Conservation (phyloP, 2,888 invertebrate genomes). For the Ectemnius cavifrons region DNA sequence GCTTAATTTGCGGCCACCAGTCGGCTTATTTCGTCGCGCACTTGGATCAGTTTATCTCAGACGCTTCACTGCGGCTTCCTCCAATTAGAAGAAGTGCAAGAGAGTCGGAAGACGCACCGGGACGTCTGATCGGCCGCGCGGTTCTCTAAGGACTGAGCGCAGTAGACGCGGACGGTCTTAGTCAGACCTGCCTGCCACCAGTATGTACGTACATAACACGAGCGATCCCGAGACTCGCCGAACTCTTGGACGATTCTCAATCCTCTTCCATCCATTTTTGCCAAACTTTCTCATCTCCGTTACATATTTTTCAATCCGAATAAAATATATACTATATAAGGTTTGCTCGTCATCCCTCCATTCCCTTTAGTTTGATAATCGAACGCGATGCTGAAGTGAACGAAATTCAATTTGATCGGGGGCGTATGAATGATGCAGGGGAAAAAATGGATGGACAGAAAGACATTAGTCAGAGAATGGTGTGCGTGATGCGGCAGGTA, state of each 20-base stretch:
- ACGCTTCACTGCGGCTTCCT: slow-evolving; percentile 44
- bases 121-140: slow-evolving; percentile 49
- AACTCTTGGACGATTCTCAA: no score
- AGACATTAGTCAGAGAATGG: no score
- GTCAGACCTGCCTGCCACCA: neutral
- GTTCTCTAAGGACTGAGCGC: slow-evolving; percentile 56
- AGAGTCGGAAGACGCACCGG: slow-evolving; percentile 30
- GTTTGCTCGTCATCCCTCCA: neutral
- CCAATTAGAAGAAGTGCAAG: slow-evolving; percentile 28
- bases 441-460: neutral
- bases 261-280: neutral
- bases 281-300: neutral
- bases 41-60: slow-evolving; percentile 60
- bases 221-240: slow-evolving; percentile 30
- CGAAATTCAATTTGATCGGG: neutral
- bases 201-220: slow-evolving; percentile 21
- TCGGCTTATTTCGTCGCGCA: slow-evolving; percentile 52
- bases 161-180: slow-evolving; percentile 13
- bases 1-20: slow-evolving; percentile 36
- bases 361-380: neutral
- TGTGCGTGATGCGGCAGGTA: slow-evolving; percentile 30
- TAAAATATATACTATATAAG: neutral
- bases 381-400: neutral
- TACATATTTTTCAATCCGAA: neutral
- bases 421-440: neutral